These are phyloP conservation scores for Australoheros scitulus DNA, from an alignment of 2,113 vertebrate species.

Conservation along the genomic window DNA sequence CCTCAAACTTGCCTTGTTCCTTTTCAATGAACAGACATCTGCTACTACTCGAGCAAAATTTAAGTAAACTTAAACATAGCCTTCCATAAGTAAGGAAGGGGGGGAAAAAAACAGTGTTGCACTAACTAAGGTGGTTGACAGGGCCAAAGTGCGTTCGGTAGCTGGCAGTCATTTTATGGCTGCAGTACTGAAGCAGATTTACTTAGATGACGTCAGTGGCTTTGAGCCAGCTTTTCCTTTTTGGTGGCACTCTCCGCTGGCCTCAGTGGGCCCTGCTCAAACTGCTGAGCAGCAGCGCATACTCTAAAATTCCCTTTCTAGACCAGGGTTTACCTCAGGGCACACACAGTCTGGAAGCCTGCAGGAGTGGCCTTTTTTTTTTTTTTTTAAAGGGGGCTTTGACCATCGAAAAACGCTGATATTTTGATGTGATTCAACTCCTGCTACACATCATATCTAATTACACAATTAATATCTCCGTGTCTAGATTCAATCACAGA, in stretches of 20 bases:
- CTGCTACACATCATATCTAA: constrained; percentile 45
- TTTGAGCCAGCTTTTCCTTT: constrained; percentile 88
- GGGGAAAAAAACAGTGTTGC: constrained; percentile 24
- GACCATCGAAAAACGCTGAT: constrained; percentile 39
- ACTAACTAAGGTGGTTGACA: constrained; percentile 80
- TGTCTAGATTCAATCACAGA: constrained; percentile 44
- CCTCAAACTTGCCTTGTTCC: constrained; percentile 19
- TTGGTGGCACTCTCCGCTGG: constrained; percentile 87
- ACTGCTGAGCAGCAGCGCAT: constrained; percentile 85
- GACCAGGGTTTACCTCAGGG: constrained; percentile 87
- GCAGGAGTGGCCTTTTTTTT: constrained; percentile 52
- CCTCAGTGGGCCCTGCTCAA: constrained; percentile 84
- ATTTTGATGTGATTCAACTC: constrained; percentile 49
- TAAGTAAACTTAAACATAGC: constrained; percentile 11
- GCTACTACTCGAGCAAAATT: constrained; percentile 6
- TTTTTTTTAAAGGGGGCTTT: constrained; percentile 44
- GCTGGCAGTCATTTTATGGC: constrained; percentile 86
- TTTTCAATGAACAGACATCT: constrained; percentile 19
- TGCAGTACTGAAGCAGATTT: constrained; percentile 89
- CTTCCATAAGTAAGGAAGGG: constrained; percentile 33
- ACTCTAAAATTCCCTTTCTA: constrained; percentile 90
- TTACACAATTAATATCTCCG: constrained; percentile 52
- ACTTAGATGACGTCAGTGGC: constrained; percentile 94
- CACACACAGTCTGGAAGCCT: constrained; percentile 74
- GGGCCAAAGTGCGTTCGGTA: constrained; percentile 89